Evolutionary conservation across 2,888 invertebrate species (phyloP).

Genomic region (Ectobius pallidus): DNA sequence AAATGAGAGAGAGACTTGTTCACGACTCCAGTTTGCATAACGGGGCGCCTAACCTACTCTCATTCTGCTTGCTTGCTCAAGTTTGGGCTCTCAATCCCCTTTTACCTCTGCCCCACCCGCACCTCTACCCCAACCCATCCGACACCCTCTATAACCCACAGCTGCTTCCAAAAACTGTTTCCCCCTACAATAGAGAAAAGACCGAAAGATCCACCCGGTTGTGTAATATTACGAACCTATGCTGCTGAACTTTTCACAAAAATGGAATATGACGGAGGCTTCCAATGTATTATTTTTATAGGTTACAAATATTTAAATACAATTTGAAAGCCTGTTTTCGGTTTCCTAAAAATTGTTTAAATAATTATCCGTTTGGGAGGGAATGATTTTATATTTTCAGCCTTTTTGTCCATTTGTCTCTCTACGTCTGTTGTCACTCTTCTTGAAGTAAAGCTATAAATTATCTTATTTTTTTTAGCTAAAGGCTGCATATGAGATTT

Average conservation of each 20-base stretch:
- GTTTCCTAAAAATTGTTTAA: no score
- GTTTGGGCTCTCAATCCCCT: not conserved
- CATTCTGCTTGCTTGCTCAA: slow-evolving; percentile 11
- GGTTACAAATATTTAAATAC: no score
- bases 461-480: no score
- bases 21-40: slow-evolving; percentile 4
- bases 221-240: not conserved
- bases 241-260: slow-evolving; percentile 22
- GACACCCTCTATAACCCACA: slow-evolving; percentile 11
- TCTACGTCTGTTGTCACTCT: no score
- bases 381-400: no score
- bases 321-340: no score
- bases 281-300: no score
- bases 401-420: no score
- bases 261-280: not conserved
- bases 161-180: not conserved
- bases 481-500: no score
- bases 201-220: not conserved
- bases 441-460: no score
- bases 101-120: slow-evolving; percentile 7
- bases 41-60: not conserved
- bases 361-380: no score
- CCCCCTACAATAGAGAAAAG: not conserved
- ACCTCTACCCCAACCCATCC: slow-evolving; percentile 10
- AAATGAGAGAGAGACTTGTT: not conserved